Percentiles rank a stretch among this genome's conserved stretches.
phyloP scores from a whole-genome alignment of 2,888 invertebrate species.

The Thumatha senex region DNA sequence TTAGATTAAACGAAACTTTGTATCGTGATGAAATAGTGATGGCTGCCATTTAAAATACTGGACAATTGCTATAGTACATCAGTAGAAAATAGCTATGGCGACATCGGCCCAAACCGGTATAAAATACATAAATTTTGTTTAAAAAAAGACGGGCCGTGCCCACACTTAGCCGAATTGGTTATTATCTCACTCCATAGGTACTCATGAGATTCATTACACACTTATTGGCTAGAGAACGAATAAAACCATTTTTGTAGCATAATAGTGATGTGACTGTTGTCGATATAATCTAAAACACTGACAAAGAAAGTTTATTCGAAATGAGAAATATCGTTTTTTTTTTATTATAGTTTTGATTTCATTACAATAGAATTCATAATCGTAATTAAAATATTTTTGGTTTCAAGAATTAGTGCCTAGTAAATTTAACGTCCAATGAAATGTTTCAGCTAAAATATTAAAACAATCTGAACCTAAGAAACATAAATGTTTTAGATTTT shows the following conservation, averaged over 20 bases:
- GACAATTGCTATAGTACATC: slow-evolving; percentile 41
- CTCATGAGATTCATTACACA: slow-evolving; percentile 79
- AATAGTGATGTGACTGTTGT: slow-evolving; percentile 47
- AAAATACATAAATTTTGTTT: slow-evolving; percentile 64
- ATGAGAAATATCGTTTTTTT: too few relatives aligned
- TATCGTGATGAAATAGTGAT: slow-evolving; percentile 34
- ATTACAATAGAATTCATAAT: too few relatives aligned
- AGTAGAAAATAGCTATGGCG: slow-evolving; percentile 54
- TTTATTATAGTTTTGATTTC: too few relatives aligned
- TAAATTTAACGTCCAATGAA: too few relatives aligned
- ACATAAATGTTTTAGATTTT: too few relatives aligned
- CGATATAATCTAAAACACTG: slow-evolving; percentile 14
- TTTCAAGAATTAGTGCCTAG: too few relatives aligned
- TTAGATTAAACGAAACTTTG: too few relatives aligned
- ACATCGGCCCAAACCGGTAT: slow-evolving; percentile 73
- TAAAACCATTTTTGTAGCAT: slow-evolving; percentile 72
- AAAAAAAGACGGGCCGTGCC: slow-evolving; percentile 65
- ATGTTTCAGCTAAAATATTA: too few relatives aligned
- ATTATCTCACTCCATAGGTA: slow-evolving; percentile 74
- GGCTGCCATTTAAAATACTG: slow-evolving; percentile 34
- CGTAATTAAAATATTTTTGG: too few relatives aligned
- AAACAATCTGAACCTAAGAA: too few relatives aligned
- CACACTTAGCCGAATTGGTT: slow-evolving; percentile 71
- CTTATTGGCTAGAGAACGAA: slow-evolving; percentile 75
- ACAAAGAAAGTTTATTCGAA: too few relatives aligned